Conservation (phyloP, 1,140 invertebrate genomes). For the Arctopsyche grandis region DNA sequence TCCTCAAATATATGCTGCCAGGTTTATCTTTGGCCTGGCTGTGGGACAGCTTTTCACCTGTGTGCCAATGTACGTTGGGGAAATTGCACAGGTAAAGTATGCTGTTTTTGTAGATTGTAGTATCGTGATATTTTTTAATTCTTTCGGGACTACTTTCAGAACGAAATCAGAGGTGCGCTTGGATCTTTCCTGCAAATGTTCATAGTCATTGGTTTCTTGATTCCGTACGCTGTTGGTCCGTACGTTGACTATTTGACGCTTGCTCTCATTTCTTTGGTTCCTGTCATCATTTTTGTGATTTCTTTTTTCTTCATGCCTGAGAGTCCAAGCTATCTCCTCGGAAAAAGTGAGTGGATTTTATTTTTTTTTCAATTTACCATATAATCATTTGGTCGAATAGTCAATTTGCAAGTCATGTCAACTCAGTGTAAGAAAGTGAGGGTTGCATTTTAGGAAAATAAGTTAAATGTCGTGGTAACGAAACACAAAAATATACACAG, state of each 20-base stretch:
- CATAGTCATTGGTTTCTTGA: slow-evolving; percentile 80
- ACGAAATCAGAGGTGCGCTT: slow-evolving; percentile 77
- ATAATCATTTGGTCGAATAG: no score
- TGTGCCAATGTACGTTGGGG: slow-evolving; percentile 87
- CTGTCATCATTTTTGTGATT: slow-evolving; percentile 73
- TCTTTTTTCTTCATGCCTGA: slow-evolving; percentile 83
- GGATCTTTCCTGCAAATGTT: slow-evolving; percentile 86
- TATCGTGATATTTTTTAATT: no score
- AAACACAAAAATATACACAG: no score
- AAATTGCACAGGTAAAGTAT: slow-evolving; percentile 78
- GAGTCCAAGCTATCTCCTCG: slow-evolving; percentile 78
- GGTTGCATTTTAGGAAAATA: no score
- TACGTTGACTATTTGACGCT: slow-evolving; percentile 74
- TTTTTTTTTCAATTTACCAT: no score
- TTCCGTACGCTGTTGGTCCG: slow-evolving; percentile 80
- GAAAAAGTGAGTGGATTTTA: slow-evolving; percentile 65
- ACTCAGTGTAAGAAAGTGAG: no score
- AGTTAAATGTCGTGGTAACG: no score
- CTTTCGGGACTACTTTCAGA: slow-evolving; percentile 60
- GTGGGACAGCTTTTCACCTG: slow-evolving; percentile 80
- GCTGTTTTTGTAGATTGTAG: no score
- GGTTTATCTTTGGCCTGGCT: slow-evolving; percentile 77
- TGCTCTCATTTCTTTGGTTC: slow-evolving; percentile 70
- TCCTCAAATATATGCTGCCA: slow-evolving; percentile 68
- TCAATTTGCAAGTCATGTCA: no score